Percentiles rank a stretch among this genome's conserved stretches.
These are phyloP conservation scores for Crotalus tigris DNA, from an alignment of 2,113 vertebrate species.

Conservation along the genomic window DNA sequence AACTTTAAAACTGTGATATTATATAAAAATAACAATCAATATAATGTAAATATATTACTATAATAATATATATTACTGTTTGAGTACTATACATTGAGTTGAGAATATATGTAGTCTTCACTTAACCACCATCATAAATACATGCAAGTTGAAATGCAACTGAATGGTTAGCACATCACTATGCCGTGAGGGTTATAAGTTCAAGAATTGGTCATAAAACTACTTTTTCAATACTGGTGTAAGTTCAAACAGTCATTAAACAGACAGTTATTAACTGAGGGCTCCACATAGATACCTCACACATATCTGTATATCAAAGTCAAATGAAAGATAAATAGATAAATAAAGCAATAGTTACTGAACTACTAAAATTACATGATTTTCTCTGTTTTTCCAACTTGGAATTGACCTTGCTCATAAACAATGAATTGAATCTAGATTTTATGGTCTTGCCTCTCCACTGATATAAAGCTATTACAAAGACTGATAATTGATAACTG, in stretches of 20 bases:
- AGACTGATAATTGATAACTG: neutral
- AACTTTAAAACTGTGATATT: neutral
- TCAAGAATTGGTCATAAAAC: neutral
- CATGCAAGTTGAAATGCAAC: neutral
- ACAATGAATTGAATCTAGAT: neutral
- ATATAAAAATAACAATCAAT: neutral
- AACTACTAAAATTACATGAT: neutral
- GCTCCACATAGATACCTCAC: neutral
- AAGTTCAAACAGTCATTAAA: neutral
- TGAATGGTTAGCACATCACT: neutral
- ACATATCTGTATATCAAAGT: neutral
- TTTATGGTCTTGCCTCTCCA: neutral
- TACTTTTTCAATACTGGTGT: neutral
- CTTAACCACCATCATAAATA: neutral
- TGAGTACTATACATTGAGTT: neutral
- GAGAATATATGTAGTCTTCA: neutral
- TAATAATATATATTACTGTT: neutral
- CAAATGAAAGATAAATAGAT: neutral
- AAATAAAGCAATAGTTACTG: neutral
- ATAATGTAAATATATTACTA: neutral
- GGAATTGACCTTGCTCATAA: neutral
- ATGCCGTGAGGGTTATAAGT: neutral
- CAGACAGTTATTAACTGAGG: neutral
- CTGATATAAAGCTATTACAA: neutral
- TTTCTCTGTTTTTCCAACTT: neutral